Evolutionary conservation across 2,797 vertebrate species (phyloP).

Genomic region (Taenioides sp.): DNA sequence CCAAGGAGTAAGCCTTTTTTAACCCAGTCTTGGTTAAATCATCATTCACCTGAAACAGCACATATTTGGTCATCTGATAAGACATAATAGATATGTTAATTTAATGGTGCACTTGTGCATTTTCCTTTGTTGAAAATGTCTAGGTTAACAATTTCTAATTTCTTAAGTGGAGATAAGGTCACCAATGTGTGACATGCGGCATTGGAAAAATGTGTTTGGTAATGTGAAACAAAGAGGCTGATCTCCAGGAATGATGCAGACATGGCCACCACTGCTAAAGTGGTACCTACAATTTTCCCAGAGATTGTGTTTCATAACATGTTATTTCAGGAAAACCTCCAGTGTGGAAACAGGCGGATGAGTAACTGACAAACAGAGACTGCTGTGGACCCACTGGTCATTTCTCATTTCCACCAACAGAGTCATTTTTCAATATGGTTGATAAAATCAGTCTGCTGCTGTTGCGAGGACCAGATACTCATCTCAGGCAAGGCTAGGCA

Average conservation of each 20-base stretch:
- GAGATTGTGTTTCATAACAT: slow-evolving; percentile 11
- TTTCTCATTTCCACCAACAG: slow-evolving; percentile 25
- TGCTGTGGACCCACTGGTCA: slow-evolving; percentile 28
- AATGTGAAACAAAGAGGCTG: slow-evolving; percentile 43
- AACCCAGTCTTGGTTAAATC: neutral
- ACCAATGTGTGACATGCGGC: slow-evolving; percentile 30
- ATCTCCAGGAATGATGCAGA: slow-evolving; percentile 11
- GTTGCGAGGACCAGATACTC: slow-evolving; percentile 42
- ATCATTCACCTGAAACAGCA: neutral
- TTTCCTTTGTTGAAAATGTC: neutral
- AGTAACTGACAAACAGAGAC: slow-evolving; percentile 30
- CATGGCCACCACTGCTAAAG: neutral
- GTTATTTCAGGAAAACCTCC: slow-evolving; percentile 34
- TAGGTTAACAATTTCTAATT: slow-evolving; percentile 23
- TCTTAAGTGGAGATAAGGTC: slow-evolving; percentile 29
- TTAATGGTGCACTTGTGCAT: neutral
- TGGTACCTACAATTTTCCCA: neutral
- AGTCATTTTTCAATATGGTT: slow-evolving; percentile 62
- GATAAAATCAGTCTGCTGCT: slow-evolving; percentile 63
- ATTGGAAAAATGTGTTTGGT: slow-evolving; percentile 26
- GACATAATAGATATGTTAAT: neutral
- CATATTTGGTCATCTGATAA: neutral
- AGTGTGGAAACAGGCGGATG: slow-evolving; percentile 12
- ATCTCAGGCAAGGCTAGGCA: slow-evolving; percentile 74
- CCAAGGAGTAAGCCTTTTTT: neutral